Evolutionary conservation across 2,113 vertebrate genomes (phyloP).

Genomic region (Lontra canadensis): DNA sequence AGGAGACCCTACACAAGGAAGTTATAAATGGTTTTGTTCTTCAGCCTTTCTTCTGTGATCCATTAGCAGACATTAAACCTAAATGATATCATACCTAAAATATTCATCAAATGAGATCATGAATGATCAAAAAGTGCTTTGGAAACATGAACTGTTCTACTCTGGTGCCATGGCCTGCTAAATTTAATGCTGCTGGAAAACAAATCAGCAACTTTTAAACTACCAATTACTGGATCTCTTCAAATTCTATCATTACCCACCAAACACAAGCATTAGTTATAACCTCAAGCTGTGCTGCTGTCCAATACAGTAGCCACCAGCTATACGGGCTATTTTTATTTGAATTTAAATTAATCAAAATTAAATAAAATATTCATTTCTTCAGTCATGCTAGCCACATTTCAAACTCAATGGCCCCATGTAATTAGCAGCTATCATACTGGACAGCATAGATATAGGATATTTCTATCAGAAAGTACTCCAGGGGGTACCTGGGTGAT

Average conservation of each 20-base stretch:
- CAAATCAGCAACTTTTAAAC: slow-evolving; percentile 35
- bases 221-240: slow-evolving; percentile 34
- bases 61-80: slow-evolving; percentile 34
- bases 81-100: slow-evolving; percentile 20
- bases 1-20: slow-evolving; percentile 7
- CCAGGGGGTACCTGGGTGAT: not conserved
- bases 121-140: slow-evolving; percentile 52
- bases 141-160: slow-evolving; percentile 25
- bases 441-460: not conserved
- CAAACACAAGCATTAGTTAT: slow-evolving; percentile 18
- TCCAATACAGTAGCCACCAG: not conserved
- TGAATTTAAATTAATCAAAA: slow-evolving; percentile 33
- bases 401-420: not conserved
- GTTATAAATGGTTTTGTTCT: not conserved
- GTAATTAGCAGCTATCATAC: not conserved
- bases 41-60: slow-evolving; percentile 14
- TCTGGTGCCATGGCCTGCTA: not conserved
- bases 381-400: not conserved
- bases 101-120: slow-evolving; percentile 29
- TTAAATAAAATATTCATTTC: slow-evolving; percentile 35
- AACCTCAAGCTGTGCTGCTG: not conserved
- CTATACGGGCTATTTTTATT: not conserved
- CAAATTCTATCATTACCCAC: slow-evolving; percentile 26
- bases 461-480: not conserved
- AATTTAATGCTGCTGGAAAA: slow-evolving; percentile 36